These are phyloP conservation scores for Drosophila ironensis DNA, from an alignment of 1,140 invertebrate genomes.

Conservation along the genomic window DNA sequence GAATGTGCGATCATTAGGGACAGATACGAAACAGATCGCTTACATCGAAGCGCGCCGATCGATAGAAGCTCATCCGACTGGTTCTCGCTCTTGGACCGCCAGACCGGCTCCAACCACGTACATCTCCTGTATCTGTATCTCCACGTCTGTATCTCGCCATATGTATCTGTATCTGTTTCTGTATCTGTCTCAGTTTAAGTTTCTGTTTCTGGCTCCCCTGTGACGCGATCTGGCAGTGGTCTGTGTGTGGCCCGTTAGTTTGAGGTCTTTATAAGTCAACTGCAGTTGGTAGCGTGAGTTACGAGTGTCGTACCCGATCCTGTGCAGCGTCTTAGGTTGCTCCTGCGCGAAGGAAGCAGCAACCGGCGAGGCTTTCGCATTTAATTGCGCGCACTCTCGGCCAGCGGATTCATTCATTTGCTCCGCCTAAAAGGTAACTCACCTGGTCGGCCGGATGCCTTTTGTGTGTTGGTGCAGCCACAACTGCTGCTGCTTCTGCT, in stretches of 20 bases:
- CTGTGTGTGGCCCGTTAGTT: conserved; percentile 75
- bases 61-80: conserved; percentile 30
- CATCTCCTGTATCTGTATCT: conserved; percentile 2
- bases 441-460: conserved; percentile 22
- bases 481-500: background rate
- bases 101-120: conserved; percentile 10
- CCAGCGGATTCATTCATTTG: conserved; percentile 47
- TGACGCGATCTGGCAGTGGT: conserved; percentile 16
- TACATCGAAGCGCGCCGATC: conserved; percentile 23
- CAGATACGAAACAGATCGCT: conserved; percentile 45
- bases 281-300: conserved; percentile 22
- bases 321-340: background rate
- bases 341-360: background rate
- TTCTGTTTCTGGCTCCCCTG: conserved; percentile 32
- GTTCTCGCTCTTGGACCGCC: conserved; percentile 9
- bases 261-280: conserved; percentile 78
- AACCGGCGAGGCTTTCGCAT: background rate
- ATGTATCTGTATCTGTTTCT: conserved; percentile 8
- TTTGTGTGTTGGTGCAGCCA: conserved; percentile 5
- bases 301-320: conserved; percentile 7
- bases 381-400: conserved; percentile 46
- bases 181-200: conserved; percentile 1
- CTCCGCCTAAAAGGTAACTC: conserved; percentile 46
- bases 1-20: conserved; percentile 68
- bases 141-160: too few relatives aligned